Evolutionary conservation across 1,140 invertebrate species (phyloP).

Genomic region (Riptortus pedestris): DNA sequence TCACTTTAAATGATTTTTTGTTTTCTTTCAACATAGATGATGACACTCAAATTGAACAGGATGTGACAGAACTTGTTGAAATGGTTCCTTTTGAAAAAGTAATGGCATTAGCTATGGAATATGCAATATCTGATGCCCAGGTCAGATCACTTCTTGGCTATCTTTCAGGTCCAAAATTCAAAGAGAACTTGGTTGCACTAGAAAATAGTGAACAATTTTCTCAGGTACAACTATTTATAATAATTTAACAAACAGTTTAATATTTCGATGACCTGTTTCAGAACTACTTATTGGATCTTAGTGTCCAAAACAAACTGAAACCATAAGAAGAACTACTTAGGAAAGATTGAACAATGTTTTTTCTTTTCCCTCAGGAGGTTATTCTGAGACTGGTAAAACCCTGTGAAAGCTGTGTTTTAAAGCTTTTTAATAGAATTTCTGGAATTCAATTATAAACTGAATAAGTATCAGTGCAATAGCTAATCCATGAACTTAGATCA

Average conservation of each 20-base stretch:
- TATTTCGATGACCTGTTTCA: neutral
- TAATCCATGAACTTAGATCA: too few species aligned
- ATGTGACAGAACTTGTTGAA: conserved; percentile 26
- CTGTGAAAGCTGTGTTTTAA: too few species aligned
- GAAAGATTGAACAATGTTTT: too few species aligned
- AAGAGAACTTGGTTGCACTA: conserved; percentile 22
- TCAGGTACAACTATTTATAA: conserved; percentile 14
- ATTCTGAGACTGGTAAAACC: too few species aligned
- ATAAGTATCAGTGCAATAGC: too few species aligned
- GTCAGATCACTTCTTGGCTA: conserved; percentile 25
- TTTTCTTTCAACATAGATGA: neutral
- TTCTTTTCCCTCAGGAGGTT: too few species aligned
- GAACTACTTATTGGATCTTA: too few species aligned
- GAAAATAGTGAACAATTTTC: conserved; percentile 20
- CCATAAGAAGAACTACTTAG: too few species aligned
- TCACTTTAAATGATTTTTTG: too few species aligned
- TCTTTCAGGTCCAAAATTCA: conserved; percentile 21
- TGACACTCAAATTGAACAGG: conserved; percentile 7
- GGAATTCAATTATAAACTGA: too few species aligned
- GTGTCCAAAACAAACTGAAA: too few species aligned
- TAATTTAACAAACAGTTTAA: neutral
- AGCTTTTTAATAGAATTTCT: too few species aligned
- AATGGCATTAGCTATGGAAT: conserved; percentile 27
- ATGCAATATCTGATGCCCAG: conserved; percentile 20
- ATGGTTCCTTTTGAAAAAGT: conserved; percentile 26